Evolutionary conservation across 2,888 invertebrate genomes (phyloP).

Genomic region (Liopterus haemorrhoidalis): DNA sequence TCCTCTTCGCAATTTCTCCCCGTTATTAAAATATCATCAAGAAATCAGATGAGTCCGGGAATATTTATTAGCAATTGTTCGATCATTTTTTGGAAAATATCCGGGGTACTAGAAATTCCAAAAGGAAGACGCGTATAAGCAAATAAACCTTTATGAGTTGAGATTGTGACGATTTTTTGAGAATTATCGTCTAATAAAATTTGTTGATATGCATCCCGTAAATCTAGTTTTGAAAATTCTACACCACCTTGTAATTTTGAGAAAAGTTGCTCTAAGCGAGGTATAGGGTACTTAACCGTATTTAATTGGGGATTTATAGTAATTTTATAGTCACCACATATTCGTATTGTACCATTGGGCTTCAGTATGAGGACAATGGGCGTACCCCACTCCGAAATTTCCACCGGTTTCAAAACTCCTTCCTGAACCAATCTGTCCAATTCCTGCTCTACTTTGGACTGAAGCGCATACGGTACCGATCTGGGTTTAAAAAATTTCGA

Average conservation of each 20-base stretch:
- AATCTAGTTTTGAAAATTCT: conserved; percentile 34
- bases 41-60: conserved; percentile 25
- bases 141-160: conserved; percentile 34
- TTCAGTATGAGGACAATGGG: conserved; percentile 33
- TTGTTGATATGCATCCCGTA: conserved; percentile 34
- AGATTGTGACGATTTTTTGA: conserved; percentile 31
- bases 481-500: too few species aligned
- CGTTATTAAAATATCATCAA: conserved; percentile 30
- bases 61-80: conserved; percentile 33
- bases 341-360: conserved; percentile 29
- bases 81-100: conserved; percentile 36
- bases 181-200: conserved; percentile 27
- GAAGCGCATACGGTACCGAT: conserved; percentile 30
- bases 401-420: conserved; percentile 27
- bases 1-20: conserved; percentile 25
- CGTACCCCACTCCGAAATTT: conserved; percentile 31
- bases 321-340: conserved; percentile 33
- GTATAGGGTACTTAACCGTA: conserved; percentile 25
- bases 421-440: conserved; percentile 24
- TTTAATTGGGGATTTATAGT: conserved; percentile 19
- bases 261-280: conserved; percentile 22
- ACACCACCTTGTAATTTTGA: conserved; percentile 26
- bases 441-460: conserved; percentile 28
- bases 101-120: conserved; percentile 36
- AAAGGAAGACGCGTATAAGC: conserved; percentile 33